Percentiles rank a stretch among this genome's conserved stretches.
Conservation (phyloP, 2,888 invertebrate species). For the Galerucella nymphaeae region DNA sequence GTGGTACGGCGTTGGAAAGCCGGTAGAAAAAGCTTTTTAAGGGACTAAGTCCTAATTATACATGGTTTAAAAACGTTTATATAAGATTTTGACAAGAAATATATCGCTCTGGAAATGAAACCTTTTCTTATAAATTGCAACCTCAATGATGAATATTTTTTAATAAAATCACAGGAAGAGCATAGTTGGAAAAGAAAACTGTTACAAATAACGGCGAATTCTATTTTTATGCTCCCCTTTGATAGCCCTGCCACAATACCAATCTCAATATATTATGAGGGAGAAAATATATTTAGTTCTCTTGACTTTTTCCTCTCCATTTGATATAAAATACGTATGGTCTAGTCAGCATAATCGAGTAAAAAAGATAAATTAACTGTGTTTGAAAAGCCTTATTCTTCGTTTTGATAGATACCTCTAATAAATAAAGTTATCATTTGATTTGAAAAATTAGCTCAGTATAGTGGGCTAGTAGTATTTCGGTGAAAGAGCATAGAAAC, state of each 20-base stretch:
- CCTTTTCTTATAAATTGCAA: no score
- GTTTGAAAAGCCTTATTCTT: neutral
- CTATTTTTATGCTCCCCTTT: slow-evolving; percentile 18
- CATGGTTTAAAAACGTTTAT: no score
- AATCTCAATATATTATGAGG: slow-evolving; percentile 44
- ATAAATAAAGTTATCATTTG: neutral
- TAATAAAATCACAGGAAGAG: neutral
- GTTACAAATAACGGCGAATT: slow-evolving; percentile 1
- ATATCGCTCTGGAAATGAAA: no score
- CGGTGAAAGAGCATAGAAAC: no score
- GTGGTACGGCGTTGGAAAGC: no score
- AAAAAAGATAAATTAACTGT: slow-evolving; percentile 17
- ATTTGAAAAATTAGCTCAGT: neutral
- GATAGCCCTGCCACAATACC: slow-evolving; percentile 24
- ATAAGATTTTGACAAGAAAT: no score
- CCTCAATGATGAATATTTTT: no score
- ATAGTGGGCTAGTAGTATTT: no score
- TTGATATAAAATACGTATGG: slow-evolving; percentile 44
- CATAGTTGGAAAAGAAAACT: neutral
- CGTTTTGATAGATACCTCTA: slow-evolving; percentile 1
- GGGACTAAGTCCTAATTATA: no score
- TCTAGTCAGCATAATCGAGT: slow-evolving; percentile 42
- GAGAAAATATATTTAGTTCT: slow-evolving; percentile 41
- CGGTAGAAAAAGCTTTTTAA: no score
- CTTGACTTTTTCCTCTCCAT: slow-evolving; percentile 43